phyloP scores from a whole-genome alignment of 2,888 invertebrate species.

The Callimorpha dominula region DNA sequence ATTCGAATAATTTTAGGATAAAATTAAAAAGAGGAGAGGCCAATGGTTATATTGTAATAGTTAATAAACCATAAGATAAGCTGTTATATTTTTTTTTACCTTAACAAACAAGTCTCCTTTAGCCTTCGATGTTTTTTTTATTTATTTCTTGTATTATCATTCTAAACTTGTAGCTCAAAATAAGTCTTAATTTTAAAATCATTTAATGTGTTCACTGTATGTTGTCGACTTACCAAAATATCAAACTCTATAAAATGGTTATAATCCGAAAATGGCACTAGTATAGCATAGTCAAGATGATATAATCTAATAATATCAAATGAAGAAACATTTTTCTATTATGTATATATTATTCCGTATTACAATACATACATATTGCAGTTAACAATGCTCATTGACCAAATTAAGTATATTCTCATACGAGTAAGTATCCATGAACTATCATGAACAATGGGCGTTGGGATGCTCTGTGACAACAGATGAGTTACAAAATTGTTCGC shows the following conservation, averaged over 20 bases:
- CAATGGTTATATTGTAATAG: no score
- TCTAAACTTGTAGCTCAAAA: no score
- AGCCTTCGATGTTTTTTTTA: no score
- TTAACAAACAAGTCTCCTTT: no score
- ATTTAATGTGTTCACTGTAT: no score
- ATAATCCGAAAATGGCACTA: neutral
- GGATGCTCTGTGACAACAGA: conserved; percentile 24
- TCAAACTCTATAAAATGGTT: neutral
- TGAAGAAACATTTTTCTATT: conserved; percentile 1
- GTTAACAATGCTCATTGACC: conserved; percentile 11
- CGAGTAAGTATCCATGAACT: conserved; percentile 13
- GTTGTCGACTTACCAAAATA: no score
- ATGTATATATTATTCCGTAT: conserved; percentile 1
- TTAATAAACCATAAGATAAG: no score
- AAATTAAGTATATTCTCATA: conserved; percentile 20
- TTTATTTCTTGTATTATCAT: no score
- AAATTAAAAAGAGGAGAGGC: no score
- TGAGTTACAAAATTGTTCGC: conserved; percentile 34
- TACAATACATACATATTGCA: neutral
- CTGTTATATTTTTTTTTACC: no score
- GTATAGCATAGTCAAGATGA: neutral
- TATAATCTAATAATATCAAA: neutral
- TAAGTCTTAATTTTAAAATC: no score
- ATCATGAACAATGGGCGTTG: conserved; percentile 15
- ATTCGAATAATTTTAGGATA: no score